These are phyloP conservation scores for Synaphobranchus kaupii DNA, from an alignment of 2,797 vertebrate genomes.

Conservation along the genomic window DNA sequence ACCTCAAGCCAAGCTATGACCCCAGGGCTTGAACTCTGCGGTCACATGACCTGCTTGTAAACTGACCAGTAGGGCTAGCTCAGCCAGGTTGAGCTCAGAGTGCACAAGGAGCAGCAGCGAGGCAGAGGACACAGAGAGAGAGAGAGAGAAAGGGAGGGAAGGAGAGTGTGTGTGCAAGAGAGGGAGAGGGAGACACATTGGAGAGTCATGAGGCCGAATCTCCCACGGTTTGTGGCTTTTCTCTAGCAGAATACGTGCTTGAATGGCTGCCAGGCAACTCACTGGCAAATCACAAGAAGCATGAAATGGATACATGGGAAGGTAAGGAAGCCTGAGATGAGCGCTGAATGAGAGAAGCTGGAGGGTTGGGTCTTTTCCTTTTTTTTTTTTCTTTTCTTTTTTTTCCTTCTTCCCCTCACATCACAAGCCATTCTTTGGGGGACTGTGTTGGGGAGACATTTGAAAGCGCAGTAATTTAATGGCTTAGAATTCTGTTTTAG, in stretches of 20 bases:
- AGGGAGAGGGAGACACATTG: constrained; percentile 40
- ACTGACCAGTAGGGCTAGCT: constrained; percentile 83
- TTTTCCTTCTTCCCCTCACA: constrained; percentile 11
- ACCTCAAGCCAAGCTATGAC: constrained; percentile 85
- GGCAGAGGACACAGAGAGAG: constrained; percentile 56
- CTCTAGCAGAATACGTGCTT: constrained; percentile 65
- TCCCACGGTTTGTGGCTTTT: constrained; percentile 57
- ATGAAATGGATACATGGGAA: constrained; percentile 96
- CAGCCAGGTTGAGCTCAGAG: constrained; percentile 71
- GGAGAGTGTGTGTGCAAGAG: constrained; percentile 37
- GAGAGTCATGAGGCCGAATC: constrained; percentile 75
- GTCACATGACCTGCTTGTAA: constrained; percentile 91
- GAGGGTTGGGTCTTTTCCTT: constrained; percentile 30
- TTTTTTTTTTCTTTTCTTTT: constrained; percentile 25
- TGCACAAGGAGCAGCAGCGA: constrained; percentile 68
- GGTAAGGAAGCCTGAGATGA: constrained; percentile 69
- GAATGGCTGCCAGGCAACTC: constrained; percentile 79
- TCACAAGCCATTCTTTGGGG: neutral
- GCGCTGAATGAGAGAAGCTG: neutral
- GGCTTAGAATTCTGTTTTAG: neutral
- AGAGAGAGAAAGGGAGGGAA: constrained; percentile 39
- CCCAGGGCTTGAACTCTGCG: constrained; percentile 90
- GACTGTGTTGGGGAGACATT: neutral
- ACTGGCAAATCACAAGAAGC: constrained; percentile 74
- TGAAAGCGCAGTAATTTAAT: constrained; percentile 13